Evolutionary conservation across 2,888 invertebrate genomes (phyloP).

Genomic region (Eretmocerus hayati): DNA sequence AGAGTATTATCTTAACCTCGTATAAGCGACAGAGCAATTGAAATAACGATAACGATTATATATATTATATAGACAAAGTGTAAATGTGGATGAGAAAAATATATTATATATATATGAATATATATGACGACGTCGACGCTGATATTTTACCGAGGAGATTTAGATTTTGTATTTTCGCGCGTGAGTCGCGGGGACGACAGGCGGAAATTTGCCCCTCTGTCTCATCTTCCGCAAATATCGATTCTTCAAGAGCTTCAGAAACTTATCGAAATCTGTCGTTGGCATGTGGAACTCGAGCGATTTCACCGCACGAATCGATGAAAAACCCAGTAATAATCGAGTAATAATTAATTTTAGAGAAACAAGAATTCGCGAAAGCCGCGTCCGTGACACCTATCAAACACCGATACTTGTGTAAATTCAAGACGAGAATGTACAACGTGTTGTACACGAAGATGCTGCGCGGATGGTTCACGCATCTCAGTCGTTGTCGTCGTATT

Average conservation of each 20-base stretch:
- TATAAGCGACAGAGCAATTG: constrained; percentile 42
- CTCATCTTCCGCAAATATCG: no score
- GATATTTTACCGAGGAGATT: constrained; percentile 43
- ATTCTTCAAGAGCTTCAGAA: background rate
- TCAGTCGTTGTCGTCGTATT: constrained; percentile 22
- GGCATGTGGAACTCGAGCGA: constrained; percentile 10
- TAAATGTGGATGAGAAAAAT: constrained; percentile 24
- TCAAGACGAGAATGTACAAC: background rate
- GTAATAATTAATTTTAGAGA: constrained; percentile 31
- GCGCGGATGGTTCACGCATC: constrained; percentile 20
- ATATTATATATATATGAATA: constrained; percentile 17
- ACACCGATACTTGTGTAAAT: no score
- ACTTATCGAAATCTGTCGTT: background rate
- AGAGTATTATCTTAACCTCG: constrained; percentile 44
- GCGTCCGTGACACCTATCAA: constrained; percentile 3
- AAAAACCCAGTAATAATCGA: constrained; percentile 38
- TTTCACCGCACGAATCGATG: constrained; percentile 33
- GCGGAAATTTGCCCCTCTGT: constrained; percentile 23
- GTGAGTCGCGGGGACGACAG: constrained; percentile 36
- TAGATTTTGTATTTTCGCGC: constrained; percentile 45
- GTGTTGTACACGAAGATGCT: constrained; percentile 7
- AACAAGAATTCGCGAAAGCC: background rate
- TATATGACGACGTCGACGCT: constrained; percentile 26
- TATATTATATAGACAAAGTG: constrained; percentile 29
- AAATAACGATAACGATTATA: constrained; percentile 36